Conservation (phyloP, 2,113 vertebrate genomes). For the Corythoichthys intestinalis region DNA sequence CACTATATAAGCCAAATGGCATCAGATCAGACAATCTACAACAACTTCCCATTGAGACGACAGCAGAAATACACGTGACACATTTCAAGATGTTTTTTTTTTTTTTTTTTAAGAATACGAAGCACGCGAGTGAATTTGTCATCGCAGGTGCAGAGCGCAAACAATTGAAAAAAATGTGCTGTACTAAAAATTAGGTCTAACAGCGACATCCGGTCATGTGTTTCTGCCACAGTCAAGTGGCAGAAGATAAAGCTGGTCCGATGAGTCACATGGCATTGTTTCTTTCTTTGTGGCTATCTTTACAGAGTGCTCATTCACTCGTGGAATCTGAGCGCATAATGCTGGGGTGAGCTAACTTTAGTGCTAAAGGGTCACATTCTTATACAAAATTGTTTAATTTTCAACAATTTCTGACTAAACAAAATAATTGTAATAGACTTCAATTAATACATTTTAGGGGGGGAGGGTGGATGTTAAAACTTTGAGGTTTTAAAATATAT, state of each 20-base stretch:
- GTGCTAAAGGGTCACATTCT: not conserved
- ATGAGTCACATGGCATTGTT: slow-evolving; percentile 22
- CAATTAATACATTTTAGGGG: too few relatives aligned
- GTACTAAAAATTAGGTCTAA: not conserved
- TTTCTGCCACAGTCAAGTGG: not conserved
- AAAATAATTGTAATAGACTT: too few relatives aligned
- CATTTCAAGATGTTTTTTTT: not conserved
- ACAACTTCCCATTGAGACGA: slow-evolving; percentile 21
- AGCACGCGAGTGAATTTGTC: not conserved
- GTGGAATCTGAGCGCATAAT: not conserved
- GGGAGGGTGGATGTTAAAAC: too few relatives aligned
- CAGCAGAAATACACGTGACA: slow-evolving; percentile 18
- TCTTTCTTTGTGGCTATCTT: slow-evolving; percentile 8
- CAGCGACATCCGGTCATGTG: not conserved
- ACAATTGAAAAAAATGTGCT: not conserved
- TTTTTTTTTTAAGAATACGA: not conserved
- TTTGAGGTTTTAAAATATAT: too few relatives aligned
- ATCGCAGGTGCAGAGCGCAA: not conserved
- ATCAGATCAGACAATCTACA: slow-evolving; percentile 11
- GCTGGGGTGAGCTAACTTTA: not conserved
- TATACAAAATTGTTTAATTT: not conserved
- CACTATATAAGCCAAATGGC: not conserved
- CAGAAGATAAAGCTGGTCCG: slow-evolving; percentile 10
- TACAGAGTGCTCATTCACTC: not conserved
- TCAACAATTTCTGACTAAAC: too few relatives aligned